Percentiles rank a stretch among this genome's conserved stretches.
These are phyloP conservation scores for Cyprinodon tularosa DNA, from an alignment of 2,113 vertebrate genomes.

Conservation along the genomic window DNA sequence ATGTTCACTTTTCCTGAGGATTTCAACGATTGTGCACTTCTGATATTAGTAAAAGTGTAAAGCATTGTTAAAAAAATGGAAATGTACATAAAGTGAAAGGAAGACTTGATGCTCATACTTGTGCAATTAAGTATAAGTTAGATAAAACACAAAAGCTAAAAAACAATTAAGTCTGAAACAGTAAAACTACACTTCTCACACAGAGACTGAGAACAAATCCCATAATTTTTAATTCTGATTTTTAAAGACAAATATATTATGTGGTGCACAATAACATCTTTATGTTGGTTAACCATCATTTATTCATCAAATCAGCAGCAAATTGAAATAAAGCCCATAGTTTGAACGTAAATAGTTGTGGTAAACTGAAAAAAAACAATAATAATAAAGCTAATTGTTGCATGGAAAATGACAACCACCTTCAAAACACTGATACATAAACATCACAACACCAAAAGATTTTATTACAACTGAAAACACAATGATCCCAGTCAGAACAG, in stretches of 20 bases:
- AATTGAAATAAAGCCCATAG: too few species aligned
- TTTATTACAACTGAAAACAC: neutral
- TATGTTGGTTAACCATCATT: neutral
- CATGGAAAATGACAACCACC: neutral
- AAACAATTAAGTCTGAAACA: neutral
- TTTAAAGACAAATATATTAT: neutral
- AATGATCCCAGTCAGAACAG: neutral
- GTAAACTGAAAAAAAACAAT: neutral
- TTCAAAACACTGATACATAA: neutral
- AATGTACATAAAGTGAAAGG: neutral
- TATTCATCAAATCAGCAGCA: neutral
- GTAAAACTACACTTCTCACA: neutral
- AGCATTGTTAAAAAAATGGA: neutral
- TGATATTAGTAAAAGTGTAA: neutral
- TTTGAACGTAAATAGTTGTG: neutral
- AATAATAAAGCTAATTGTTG: neutral
- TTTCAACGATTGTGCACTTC: neutral
- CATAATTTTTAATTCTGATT: neutral
- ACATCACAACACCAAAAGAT: neutral
- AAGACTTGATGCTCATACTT: neutral
- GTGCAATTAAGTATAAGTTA: too few species aligned
- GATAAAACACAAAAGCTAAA: too few species aligned
- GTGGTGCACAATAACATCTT: neutral
- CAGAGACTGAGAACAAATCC: neutral
- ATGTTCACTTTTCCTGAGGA: conserved; percentile 13